A percentile compares a stretch with the other conserved stretches of the same genome.
These are phyloP conservation scores for Entomobrya multifasciata DNA, from an alignment of 2,888 invertebrate genomes.

Conservation along the genomic window DNA sequence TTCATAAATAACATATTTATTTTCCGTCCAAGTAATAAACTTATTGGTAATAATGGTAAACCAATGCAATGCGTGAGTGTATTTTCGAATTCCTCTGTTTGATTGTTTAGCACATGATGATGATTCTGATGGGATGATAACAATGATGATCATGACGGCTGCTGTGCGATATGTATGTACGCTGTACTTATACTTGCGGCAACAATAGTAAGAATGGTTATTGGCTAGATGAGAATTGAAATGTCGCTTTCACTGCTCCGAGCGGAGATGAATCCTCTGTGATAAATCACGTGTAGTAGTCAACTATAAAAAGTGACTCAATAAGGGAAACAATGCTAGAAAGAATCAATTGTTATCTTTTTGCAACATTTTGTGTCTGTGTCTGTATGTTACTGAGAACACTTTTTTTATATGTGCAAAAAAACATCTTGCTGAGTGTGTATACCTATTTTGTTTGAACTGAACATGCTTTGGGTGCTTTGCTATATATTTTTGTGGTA, in stretches of 20 bases:
- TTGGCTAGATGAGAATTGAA: not conserved
- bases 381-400: conserved; percentile 2
- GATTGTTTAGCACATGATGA: not conserved
- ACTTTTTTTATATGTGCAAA: conserved; percentile 12
- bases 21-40: not conserved
- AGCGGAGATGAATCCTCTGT: conserved; percentile 49
- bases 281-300: conserved; percentile 30
- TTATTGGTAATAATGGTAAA: not conserved
- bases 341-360: not conserved
- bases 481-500: not conserved
- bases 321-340: conserved; percentile 47
- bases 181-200: not conserved
- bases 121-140: no score
- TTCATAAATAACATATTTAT: no score
- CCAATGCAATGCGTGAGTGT: not conserved
- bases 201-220: not conserved
- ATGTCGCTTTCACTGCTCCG: conserved; percentile 59
- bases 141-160: conserved; percentile 1
- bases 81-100: not conserved
- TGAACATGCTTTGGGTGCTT: not conserved
- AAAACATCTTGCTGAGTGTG: not conserved
- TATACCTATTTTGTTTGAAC: not conserved
- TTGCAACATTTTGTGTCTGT: no score
- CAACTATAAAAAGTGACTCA: not conserved
- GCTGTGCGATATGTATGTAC: not conserved